A percentile compares a stretch with the other conserved stretches of the same genome.
Conservation (phyloP, 2,888 invertebrate species). For the Tanytarsus gracilentus region DNA sequence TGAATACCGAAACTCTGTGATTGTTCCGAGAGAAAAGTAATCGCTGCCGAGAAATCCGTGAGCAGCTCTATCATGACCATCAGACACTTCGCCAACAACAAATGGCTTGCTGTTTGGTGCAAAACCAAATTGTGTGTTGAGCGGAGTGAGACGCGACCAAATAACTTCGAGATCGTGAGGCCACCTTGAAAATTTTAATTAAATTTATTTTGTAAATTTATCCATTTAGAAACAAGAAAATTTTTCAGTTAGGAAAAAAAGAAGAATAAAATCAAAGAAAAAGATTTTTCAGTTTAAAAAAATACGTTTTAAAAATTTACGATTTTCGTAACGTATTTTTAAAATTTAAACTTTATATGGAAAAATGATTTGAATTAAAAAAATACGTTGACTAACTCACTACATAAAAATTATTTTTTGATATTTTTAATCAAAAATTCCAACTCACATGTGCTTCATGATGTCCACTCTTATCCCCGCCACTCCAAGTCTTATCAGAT, state of each 20-base stretch:
- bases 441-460: constrained; percentile 58
- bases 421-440: not conserved
- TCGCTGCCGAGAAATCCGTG: constrained; percentile 38
- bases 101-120: constrained; percentile 54
- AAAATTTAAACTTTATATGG: too few species aligned
- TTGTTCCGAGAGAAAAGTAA: constrained; percentile 50
- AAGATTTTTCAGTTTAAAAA: too few species aligned
- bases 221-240: too few species aligned
- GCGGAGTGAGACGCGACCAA: constrained; percentile 50
- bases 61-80: constrained; percentile 35
- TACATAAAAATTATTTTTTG: too few species aligned
- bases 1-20: constrained; percentile 64
- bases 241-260: too few species aligned
- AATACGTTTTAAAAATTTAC: too few species aligned
- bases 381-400: too few species aligned
- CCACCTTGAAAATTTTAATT: constrained; percentile 48
- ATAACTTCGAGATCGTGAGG: constrained; percentile 63
- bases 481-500: constrained; percentile 59
- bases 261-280: too few species aligned
- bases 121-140: constrained; percentile 59
- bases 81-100: constrained; percentile 69
- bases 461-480: constrained; percentile 79
- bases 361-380: too few species aligned
- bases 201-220: not conserved
- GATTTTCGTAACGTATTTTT: too few species aligned